phyloP scores from a whole-genome alignment of 2,888 invertebrate species.

The Troides helena region DNA sequence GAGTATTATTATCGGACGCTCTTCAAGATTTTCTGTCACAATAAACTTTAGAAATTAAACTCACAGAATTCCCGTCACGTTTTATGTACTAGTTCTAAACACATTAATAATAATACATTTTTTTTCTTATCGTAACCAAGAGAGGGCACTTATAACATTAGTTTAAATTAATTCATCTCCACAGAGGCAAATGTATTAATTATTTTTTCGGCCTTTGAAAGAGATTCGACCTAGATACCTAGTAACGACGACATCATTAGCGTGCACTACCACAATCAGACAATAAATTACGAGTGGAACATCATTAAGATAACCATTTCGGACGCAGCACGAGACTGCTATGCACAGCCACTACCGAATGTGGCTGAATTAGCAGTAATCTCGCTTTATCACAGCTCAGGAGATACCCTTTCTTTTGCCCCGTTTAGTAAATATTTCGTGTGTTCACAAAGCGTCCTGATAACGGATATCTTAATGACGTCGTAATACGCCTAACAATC shows the following conservation, averaged over 20 bases:
- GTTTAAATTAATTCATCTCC: no score
- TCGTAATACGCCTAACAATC: slow-evolving; percentile 50
- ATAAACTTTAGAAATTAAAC: no score
- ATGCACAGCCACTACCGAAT: slow-evolving; percentile 64
- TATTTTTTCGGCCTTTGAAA: background rate
- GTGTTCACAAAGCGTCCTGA: slow-evolving; percentile 56
- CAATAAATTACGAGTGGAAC: slow-evolving; percentile 43
- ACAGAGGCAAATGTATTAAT: no score
- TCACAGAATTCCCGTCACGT: no score
- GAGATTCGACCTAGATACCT: background rate
- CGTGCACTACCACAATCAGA: slow-evolving; percentile 31
- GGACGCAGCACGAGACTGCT: slow-evolving; percentile 41
- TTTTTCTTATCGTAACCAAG: no score
- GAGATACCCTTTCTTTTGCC: slow-evolving; percentile 46
- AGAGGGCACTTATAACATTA: no score
- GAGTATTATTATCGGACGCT: no score
- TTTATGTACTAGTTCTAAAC: no score
- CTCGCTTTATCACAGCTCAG: slow-evolving; percentile 55
- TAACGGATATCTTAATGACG: slow-evolving; percentile 66
- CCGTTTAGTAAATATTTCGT: slow-evolving; percentile 60
- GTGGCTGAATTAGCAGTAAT: slow-evolving; percentile 61
- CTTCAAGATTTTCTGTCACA: no score
- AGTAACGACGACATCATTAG: slow-evolving; percentile 24
- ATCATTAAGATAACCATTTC: slow-evolving; percentile 64
- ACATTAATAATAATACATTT: no score